Percentiles rank a stretch among this genome's conserved stretches.
These are phyloP conservation scores for Tychaedon coryphoeus DNA, from an alignment of 2,113 vertebrate species.

Conservation along the genomic window DNA sequence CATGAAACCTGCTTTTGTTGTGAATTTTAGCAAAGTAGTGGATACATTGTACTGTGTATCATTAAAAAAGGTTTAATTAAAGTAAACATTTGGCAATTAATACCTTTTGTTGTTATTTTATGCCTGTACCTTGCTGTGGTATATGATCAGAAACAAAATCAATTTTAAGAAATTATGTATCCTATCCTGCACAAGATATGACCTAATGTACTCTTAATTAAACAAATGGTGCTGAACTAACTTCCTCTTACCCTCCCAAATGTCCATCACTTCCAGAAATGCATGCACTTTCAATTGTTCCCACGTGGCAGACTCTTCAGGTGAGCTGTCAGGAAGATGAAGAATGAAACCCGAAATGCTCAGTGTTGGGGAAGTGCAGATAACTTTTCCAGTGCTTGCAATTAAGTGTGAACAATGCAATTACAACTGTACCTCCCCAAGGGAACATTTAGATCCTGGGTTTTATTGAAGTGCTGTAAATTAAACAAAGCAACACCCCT, in stretches of 20 bases:
- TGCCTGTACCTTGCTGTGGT: not conserved
- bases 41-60: slow-evolving; percentile 44
- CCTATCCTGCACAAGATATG: accelerated
- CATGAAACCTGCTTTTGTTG: slow-evolving; percentile 31
- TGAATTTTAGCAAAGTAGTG: slow-evolving; percentile 45
- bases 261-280: not conserved
- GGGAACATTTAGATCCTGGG: not conserved
- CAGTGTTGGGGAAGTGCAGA: not conserved
- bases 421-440: not conserved
- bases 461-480: not conserved
- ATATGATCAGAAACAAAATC: not conserved
- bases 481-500: not conserved
- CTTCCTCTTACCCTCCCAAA: not conserved
- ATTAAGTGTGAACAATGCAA: not conserved
- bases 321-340: not conserved
- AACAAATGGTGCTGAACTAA: not conserved
- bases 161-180: not conserved
- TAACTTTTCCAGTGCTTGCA: not conserved
- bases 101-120: not conserved
- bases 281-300: not conserved
- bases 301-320: not conserved
- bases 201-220: not conserved
- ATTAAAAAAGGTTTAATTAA: slow-evolving; percentile 37
- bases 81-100: slow-evolving; percentile 34
- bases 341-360: not conserved